Conservation (phyloP, 2,113 vertebrate species). For the Noctilio leporinus region DNA sequence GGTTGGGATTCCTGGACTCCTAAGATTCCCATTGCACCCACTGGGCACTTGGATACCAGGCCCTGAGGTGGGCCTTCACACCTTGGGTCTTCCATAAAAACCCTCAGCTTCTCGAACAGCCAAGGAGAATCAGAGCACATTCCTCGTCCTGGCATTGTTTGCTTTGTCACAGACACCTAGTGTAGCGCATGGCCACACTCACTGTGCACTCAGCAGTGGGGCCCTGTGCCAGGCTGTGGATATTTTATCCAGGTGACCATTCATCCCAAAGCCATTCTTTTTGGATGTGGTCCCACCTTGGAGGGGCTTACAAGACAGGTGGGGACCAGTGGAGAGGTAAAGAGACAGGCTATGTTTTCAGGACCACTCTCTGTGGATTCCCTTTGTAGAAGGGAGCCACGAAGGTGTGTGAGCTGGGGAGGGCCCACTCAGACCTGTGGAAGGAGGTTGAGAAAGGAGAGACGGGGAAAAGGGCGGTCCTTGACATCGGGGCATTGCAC, state of each 20-base stretch:
- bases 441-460: background rate
- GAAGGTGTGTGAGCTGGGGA: background rate
- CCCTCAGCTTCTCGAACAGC: background rate
- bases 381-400: background rate
- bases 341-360: background rate
- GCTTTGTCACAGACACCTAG: background rate
- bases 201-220: background rate
- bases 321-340: background rate
- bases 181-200: background rate
- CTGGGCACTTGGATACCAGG: too few species aligned
- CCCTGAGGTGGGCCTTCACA: background rate
- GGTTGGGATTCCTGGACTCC: background rate
- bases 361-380: background rate
- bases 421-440: background rate
- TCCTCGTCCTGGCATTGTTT: background rate
- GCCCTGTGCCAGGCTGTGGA: background rate
- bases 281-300: background rate
- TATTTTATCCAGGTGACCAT: background rate
- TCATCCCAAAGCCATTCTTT: background rate
- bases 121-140: background rate
- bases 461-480: background rate
- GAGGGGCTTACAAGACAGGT: background rate
- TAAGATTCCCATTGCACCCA: background rate
- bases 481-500: background rate
- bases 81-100: background rate